Evolutionary conservation across 2,888 invertebrate species (phyloP).

Genomic region (Drosophila paracracens): DNA sequence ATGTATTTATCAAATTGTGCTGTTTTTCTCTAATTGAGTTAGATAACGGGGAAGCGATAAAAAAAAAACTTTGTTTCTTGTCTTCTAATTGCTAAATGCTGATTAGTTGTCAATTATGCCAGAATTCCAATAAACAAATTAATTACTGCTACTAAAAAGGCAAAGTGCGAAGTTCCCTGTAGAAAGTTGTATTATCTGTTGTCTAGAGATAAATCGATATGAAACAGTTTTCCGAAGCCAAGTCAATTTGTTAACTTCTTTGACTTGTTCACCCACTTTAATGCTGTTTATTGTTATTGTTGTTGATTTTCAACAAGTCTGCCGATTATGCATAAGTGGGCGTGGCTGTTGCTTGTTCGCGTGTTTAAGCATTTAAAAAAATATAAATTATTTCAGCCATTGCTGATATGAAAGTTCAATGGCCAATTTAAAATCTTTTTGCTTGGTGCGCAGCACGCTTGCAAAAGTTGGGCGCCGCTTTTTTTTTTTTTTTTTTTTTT

Average conservation of each 20-base stretch:
- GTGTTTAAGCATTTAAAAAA: constrained; percentile 59
- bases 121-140: background rate
- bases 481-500: background rate
- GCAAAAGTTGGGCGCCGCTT: constrained; percentile 57
- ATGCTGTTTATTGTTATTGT: background rate
- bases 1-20: constrained; percentile 30
- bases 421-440: constrained; percentile 64
- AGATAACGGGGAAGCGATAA: background rate
- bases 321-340: constrained; percentile 45
- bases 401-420: constrained; percentile 72
- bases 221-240: background rate
- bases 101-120: background rate
- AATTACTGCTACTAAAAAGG: background rate
- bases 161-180: constrained; percentile 5
- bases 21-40: constrained; percentile 15
- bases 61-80: background rate
- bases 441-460: constrained; percentile 42
- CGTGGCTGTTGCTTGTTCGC: constrained; percentile 58
- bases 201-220: background rate
- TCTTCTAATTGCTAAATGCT: background rate
- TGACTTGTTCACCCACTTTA: background rate
- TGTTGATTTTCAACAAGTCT: constrained; percentile 30
- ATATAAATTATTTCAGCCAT: constrained; percentile 38
- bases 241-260: background rate
- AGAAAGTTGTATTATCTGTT: background rate